A percentile compares a stretch with the other conserved stretches of the same genome.
These are phyloP conservation scores for Ammodytes marinus DNA, from an alignment of 2,113 vertebrate species.

Conservation along the genomic window DNA sequence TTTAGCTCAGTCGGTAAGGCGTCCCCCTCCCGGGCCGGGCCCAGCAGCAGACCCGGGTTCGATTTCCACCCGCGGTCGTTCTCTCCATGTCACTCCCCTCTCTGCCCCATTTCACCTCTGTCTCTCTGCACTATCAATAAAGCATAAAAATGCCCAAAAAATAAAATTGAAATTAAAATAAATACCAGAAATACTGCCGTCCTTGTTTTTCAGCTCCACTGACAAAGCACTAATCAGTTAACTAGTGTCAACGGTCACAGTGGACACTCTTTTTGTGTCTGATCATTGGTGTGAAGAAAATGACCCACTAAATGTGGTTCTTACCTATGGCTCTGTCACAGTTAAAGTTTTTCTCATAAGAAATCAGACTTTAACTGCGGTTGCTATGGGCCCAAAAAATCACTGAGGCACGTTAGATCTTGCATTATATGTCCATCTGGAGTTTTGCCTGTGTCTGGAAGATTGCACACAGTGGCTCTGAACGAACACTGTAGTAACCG, in stretches of 20 bases:
- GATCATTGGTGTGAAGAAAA: slow-evolving; percentile 1
- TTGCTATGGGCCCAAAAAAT: neutral
- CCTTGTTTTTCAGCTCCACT: slow-evolving; percentile 21
- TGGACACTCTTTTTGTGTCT: slow-evolving; percentile 1
- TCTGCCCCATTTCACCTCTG: no score
- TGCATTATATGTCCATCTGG: neutral
- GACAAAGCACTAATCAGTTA: slow-evolving; percentile 15
- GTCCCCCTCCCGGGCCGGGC: no score
- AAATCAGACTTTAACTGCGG: neutral
- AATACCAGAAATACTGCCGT: no score
- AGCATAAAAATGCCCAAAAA: no score
- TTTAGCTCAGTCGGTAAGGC: no score
- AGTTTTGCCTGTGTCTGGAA: neutral
- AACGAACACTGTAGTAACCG: neutral
- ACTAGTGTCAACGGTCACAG: neutral
- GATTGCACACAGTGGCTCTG: neutral
- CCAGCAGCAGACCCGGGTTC: no score
- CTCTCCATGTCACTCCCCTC: no score
- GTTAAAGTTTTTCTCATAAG: neutral
- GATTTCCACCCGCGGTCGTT: no score
- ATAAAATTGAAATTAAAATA: no score
- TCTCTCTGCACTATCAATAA: no score
- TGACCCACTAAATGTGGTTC: neutral
- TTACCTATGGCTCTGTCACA: neutral
- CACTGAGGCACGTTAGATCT: slow-evolving; percentile 25